Evolutionary conservation across 35 echinoderm and acorn worm species (phyloP), one percentile per base, ranked within the genome.

Genomic region (Amphiura filiformis): DNA sequence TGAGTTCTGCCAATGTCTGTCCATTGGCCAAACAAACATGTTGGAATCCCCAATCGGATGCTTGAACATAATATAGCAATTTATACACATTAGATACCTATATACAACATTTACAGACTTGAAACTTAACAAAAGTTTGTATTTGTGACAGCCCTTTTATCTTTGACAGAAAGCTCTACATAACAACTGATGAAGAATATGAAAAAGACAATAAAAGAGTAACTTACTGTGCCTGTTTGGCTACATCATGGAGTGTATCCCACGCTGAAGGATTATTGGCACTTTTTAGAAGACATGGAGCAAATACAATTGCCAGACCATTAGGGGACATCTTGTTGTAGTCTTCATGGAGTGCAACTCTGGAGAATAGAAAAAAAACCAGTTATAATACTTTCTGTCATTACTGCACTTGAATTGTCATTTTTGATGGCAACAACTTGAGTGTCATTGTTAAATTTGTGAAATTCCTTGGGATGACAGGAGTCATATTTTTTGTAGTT

Each of bases 321-420:
- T 90, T 99, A 82, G 96, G 86, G 0, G 96, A 99, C 96, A 99
- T 99, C 76, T 92, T 92, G 75, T 99, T 99, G 76, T 89, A 93
- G 20, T 90, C 87, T 76, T 99, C 96, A 79, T 99, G 61, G 30
- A 91, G 57, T 20, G 90, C 87, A 76, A 99, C 65, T 56, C 96
- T 99, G 93, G 26, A 87, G 32, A 35, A 30, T 47, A 47, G 17
- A 47, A 4, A 47, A 47, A 78, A 82, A 52, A 56, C n/a, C n/a
- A 84, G n/a, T 56, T 31, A 39, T 32, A 1, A 44, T 15, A 84
- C 32, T 44, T n/a, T n/a, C n/a, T n/a, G n/a, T n/a, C n/a, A n/a
- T n/a, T n/a, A n/a, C n/a, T n/a, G n/a, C n/a, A 4, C 11, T 13
- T 36, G 4, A 30, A 36, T 35, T 81, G 3, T 37, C 23, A 13